Evolutionary conservation across 2,797 vertebrate species (phyloP).

Genomic region (Pitangus sulphuratus): DNA sequence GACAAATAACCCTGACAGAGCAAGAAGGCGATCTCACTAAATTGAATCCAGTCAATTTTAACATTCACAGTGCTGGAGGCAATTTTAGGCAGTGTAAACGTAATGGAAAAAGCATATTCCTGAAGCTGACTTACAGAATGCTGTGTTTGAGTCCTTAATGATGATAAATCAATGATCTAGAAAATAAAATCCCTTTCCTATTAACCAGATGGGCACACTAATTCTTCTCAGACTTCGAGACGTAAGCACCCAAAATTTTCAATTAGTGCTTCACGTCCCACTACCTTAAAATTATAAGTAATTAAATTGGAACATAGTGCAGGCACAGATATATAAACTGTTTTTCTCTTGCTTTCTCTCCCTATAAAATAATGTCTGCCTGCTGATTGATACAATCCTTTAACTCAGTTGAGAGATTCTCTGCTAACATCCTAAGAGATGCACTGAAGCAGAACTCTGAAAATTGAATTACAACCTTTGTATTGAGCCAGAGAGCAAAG

Average conservation of each 20-base stretch:
- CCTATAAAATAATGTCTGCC: not conserved
- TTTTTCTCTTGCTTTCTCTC: not conserved
- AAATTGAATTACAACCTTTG: conserved; percentile 51
- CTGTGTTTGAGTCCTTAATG: conserved; percentile 53
- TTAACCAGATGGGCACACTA: conserved; percentile 78
- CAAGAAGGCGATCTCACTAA: not conserved
- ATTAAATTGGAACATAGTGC: conserved; percentile 30
- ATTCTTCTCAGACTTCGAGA: conserved; percentile 59
- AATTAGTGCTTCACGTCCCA: conserved; percentile 71
- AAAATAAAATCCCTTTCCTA: conserved; percentile 78
- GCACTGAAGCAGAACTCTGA: conserved; percentile 10
- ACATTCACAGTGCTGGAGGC: not conserved
- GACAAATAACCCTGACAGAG: conserved; percentile 24
- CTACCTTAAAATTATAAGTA: conserved; percentile 56
- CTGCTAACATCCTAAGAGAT: not conserved
- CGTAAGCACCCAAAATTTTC: conserved; percentile 69
- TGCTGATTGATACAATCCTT: conserved; percentile 3
- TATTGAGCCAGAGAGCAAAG: conserved; percentile 1
- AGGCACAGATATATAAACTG: not conserved
- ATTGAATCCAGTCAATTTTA: conserved; percentile 37
- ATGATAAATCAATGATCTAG: conserved; percentile 79
- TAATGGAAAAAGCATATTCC: conserved; percentile 41
- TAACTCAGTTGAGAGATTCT: conserved; percentile 16
- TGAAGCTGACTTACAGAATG: conserved; percentile 6
- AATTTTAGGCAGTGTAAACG: not conserved